Evolutionary conservation across 2,888 invertebrate species (phyloP).

Genomic region (Ischnus inquisitorius): DNA sequence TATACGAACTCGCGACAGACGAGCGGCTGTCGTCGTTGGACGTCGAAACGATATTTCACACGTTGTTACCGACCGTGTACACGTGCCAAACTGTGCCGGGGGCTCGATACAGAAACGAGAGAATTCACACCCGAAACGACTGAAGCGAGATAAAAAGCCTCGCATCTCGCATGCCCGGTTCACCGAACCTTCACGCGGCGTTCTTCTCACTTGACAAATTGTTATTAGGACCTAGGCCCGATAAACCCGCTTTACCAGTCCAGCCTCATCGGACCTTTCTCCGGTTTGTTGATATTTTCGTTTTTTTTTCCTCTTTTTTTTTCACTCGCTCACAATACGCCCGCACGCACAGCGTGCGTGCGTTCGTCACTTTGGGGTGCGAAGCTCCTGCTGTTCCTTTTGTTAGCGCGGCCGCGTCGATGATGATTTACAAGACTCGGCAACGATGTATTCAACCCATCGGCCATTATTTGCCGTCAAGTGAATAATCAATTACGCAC

Average conservation of each 20-base stretch:
- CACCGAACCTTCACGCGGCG: slow-evolving; percentile 30
- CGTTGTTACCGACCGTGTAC: slow-evolving; percentile 48
- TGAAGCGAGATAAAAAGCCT: slow-evolving; percentile 42
- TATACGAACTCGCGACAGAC: slow-evolving; percentile 18
- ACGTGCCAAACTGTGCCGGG: slow-evolving; percentile 20
- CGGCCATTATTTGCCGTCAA: slow-evolving; percentile 2
- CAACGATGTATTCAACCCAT: slow-evolving; percentile 6
- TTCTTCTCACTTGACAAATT: slow-evolving; percentile 54
- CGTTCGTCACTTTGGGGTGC: slow-evolving; percentile 35
- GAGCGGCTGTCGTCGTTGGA: slow-evolving; percentile 19
- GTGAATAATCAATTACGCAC: background rate
- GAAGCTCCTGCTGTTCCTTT: background rate
- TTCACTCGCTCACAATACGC: slow-evolving; percentile 8
- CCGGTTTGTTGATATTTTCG: slow-evolving; percentile 2
- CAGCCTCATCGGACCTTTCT: slow-evolving; percentile 9
- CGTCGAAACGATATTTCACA: slow-evolving; percentile 47
- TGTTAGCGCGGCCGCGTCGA: background rate
- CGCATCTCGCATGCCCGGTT: slow-evolving; percentile 19
- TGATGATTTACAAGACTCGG: slow-evolving; percentile 3
- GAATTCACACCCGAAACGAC: slow-evolving; percentile 29
- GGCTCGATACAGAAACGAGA: slow-evolving; percentile 32
- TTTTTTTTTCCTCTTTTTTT: slow-evolving; percentile 12
- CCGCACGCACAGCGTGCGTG: slow-evolving; percentile 16
- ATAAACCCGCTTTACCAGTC: slow-evolving; percentile 18
- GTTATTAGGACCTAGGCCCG: slow-evolving; percentile 38